A percentile compares a stretch with the other conserved stretches of the same genome.
Conservation (phyloP, 2,797 vertebrate species). For the Urosaurus nigricauda region DNA sequence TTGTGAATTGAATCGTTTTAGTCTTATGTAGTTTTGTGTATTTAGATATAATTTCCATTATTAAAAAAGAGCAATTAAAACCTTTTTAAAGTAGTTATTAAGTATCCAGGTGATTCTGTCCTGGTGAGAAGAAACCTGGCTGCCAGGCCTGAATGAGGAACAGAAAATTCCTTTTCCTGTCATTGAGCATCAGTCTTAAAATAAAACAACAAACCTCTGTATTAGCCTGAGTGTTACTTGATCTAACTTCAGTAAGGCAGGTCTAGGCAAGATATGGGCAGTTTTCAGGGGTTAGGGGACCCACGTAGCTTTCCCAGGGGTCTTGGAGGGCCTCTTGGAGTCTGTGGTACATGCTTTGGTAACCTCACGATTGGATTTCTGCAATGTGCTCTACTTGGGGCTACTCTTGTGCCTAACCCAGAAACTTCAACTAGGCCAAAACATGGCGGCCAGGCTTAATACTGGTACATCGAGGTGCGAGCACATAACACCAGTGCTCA, state of each 20-base stretch:
- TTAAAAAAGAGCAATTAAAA: slow-evolving; percentile 28
- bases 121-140: neutral
- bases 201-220: no score
- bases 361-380: no score
- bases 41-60: neutral
- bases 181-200: neutral
- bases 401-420: no score
- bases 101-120: neutral
- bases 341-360: no score
- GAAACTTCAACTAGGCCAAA: no score
- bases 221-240: neutral
- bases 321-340: no score
- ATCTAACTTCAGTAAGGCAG: neutral
- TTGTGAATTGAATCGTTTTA: neutral
- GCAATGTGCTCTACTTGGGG: no score
- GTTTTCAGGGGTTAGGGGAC: no score
- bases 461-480: no score
- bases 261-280: neutral
- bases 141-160: neutral
- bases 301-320: no score
- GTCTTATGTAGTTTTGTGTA: neutral
- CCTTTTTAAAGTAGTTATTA: neutral
- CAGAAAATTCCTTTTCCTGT: slow-evolving; percentile 2
- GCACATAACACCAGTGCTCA: no score
- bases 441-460: no score